Evolutionary conservation across 2,113 vertebrate genomes (phyloP).

Genomic region (Corynorhinus townsendii): DNA sequence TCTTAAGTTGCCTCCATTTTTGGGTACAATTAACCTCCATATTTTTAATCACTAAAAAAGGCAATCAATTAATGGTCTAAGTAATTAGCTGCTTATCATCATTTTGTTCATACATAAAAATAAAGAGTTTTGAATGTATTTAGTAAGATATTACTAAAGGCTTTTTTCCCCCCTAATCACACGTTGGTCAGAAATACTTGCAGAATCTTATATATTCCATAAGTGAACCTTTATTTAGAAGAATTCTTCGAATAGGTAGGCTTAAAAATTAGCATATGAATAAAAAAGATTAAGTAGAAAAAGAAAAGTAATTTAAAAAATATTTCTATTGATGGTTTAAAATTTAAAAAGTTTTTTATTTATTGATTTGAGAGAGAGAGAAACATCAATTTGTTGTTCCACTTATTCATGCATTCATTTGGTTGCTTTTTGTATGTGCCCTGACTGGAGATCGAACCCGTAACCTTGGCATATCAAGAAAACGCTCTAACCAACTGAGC

Average conservation of each 20-base stretch:
- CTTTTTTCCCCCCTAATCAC: background rate
- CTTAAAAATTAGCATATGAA: background rate
- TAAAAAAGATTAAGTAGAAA: background rate
- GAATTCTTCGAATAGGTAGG: background rate
- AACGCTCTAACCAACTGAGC: no score
- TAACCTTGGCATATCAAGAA: no score
- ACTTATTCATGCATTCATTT: no score
- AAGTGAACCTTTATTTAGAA: background rate
- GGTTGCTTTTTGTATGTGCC: no score
- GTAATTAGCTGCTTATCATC: conserved; percentile 36
- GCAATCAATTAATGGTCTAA: conserved; percentile 37
- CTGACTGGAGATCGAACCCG: no score
- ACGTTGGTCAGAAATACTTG: background rate
- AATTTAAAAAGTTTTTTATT: background rate
- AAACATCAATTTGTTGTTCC: no score
- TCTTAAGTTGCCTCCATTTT: conserved; percentile 26
- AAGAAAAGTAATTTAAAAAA: background rate
- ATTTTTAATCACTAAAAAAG: conserved; percentile 40
- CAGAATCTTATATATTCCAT: background rate
- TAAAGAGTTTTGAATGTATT: conserved; percentile 6
- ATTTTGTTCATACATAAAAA: conserved; percentile 41
- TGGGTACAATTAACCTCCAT: background rate
- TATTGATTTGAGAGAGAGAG: background rate
- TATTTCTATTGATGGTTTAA: background rate
- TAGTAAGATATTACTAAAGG: conserved; percentile 20